Evolutionary conservation across 2,888 invertebrate genomes (phyloP), one percentile per base, ranked within the genome.

Genomic region (Sinhomidia bicolor): DNA sequence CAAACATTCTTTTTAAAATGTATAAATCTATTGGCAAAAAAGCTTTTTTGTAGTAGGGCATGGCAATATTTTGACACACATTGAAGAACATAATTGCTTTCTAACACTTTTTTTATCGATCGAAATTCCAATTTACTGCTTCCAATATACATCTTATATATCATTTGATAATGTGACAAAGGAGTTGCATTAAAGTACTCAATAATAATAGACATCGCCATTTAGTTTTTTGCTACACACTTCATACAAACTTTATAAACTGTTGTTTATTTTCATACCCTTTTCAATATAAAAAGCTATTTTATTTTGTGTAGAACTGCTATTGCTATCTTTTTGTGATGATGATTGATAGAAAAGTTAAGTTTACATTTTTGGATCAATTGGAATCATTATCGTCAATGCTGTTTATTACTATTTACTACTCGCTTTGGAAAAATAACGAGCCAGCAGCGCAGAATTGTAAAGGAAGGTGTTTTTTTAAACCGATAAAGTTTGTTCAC

Each of bases 41-140:
- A 51, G 14, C 0, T 17, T 5, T 12, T 12, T n/a, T n/a, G n/a
- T 51, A 14, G 17, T 60, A 26, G 6, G 12, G 14, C 23, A 60
- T 23, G 60, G 2, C 10, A 51, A 10, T 14, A n/a, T 36, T 5
- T 74, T 32, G 44, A 2, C 14, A 78, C n/a, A 78, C 4, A 54
- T n/a, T n/a, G n/a, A 17, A 60, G 10, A 17, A 20, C n/a, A 26
- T 54, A 80, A 80, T 80, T 60, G 47, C 80, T 60, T 54, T 60
- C 20, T 23, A 12, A 41, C 36, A 5, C 36, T 9, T 20, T 4
- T 44, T 23, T 71, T 44, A 71, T 71, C 23, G 71, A 71, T 71
- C 71, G 44, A 41, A 17, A 17, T 57, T 36, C 17, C 78, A 20
- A 41, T 26, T 51, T 17, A 20, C 9, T 17, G 23, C 5, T 10